These are phyloP conservation scores for Allophyes oxyacanthae DNA, from an alignment of 2,888 invertebrate genomes.

Conservation along the genomic window DNA sequence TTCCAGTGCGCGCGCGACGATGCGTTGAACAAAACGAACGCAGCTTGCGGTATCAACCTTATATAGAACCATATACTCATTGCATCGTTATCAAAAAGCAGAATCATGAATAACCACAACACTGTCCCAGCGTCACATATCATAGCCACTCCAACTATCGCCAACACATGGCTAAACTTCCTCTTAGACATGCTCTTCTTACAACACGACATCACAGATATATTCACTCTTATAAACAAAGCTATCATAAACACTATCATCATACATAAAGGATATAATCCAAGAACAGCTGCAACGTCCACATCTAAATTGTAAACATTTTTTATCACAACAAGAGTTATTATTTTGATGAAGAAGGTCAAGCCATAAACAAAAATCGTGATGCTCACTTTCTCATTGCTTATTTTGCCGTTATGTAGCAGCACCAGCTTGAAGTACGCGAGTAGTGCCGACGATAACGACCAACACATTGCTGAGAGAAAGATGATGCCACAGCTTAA, in stretches of 20 bases:
- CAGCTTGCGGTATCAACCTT: conserved; percentile 38
- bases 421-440: conserved; percentile 54
- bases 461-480: conserved; percentile 42
- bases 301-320: neutral
- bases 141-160: conserved; percentile 53
- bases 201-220: conserved; percentile 49
- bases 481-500: conserved; percentile 19
- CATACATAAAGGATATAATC: conserved; percentile 13
- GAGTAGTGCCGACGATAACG: conserved; percentile 43
- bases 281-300: accelerated
- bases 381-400: conserved; percentile 38
- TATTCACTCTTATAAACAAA: conserved; percentile 44
- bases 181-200: conserved; percentile 40
- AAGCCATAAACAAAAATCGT: conserved; percentile 39
- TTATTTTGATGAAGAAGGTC: conserved; percentile 5
- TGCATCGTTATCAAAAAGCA: neutral
- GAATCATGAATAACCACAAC: conserved; percentile 14
- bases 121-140: conserved; percentile 48
- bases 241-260: conserved; percentile 37
- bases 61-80: conserved; percentile 28
- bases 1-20: conserved; percentile 39
- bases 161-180: conserved; percentile 42
- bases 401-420: conserved; percentile 33
- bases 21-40: conserved; percentile 35
- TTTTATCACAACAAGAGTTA: conserved; percentile 4